A percentile compares a stretch with the other conserved stretches of the same genome.
phyloP scores from a whole-genome alignment of 2,797 vertebrate genomes.

The Sebastes wilsoni region DNA sequence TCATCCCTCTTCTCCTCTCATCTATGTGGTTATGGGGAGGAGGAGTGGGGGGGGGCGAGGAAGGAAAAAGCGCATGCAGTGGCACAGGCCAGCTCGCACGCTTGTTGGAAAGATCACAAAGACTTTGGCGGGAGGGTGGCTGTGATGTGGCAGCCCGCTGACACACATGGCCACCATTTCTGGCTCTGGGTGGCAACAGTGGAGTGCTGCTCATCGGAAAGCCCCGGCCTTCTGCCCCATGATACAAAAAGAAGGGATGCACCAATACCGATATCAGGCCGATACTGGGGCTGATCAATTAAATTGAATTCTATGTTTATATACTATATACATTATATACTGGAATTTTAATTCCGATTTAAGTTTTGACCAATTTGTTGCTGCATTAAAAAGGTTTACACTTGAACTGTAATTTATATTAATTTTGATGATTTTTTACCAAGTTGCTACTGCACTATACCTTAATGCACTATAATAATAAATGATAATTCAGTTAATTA shows the following conservation, averaged over 20 bases:
- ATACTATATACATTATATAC: too few species aligned
- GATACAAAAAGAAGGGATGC: neutral
- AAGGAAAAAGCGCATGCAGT: conserved; percentile 48
- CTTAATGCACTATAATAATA: too few species aligned
- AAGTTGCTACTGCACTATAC: too few species aligned
- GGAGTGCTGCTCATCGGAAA: conserved; percentile 60
- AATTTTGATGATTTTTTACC: too few species aligned
- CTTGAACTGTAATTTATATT: too few species aligned
- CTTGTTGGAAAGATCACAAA: conserved; percentile 53
- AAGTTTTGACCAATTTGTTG: too few species aligned
- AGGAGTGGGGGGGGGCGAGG: conserved; percentile 2
- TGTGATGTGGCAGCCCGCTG: conserved; percentile 65
- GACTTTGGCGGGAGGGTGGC: conserved; percentile 37
- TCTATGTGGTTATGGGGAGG: conserved; percentile 48
- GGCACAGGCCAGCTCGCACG: conserved; percentile 28
- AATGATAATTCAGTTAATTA: too few species aligned
- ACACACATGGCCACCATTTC: conserved; percentile 61
- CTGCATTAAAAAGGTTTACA: too few species aligned
- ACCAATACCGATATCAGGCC: too few species aligned
- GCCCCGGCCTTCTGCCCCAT: conserved; percentile 23
- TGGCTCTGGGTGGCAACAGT: conserved; percentile 42
- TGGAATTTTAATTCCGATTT: too few species aligned
- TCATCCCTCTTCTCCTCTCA: conserved; percentile 53
- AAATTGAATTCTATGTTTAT: too few species aligned
- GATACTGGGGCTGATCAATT: too few species aligned